These are phyloP conservation scores for Ferrisia virgata DNA, from an alignment of 2,888 invertebrate species.

Conservation along the genomic window DNA sequence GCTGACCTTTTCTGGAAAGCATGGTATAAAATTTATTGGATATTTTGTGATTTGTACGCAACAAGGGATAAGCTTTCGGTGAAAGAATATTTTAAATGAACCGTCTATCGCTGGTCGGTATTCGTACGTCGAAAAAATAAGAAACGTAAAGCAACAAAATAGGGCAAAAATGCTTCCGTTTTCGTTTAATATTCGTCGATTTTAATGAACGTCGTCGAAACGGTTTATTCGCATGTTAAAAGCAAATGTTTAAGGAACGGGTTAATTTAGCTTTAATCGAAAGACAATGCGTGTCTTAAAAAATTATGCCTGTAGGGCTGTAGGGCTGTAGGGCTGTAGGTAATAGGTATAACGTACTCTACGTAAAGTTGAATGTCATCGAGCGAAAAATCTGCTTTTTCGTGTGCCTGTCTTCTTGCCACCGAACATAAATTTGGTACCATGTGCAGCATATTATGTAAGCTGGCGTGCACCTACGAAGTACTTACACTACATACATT, in stretches of 20 bases:
- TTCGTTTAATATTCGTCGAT: background rate
- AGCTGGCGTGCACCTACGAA: too few relatives aligned
- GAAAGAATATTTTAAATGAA: background rate
- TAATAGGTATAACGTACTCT: too few relatives aligned
- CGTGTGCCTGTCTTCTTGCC: too few relatives aligned
- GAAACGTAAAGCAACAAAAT: background rate
- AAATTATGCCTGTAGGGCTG: background rate
- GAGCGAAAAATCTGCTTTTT: background rate
- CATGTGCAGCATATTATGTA: too few relatives aligned
- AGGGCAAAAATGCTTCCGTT: background rate
- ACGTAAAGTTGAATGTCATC: background rate
- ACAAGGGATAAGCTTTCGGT: background rate
- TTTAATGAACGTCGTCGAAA: slow-evolving; percentile 10
- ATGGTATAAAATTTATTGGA: background rate
- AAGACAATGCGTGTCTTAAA: background rate
- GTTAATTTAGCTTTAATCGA: background rate
- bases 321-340: too few relatives aligned
- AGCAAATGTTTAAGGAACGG: background rate
- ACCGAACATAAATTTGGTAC: too few relatives aligned
- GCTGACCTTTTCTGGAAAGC: background rate
- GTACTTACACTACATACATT: too few relatives aligned
- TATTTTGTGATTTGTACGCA: background rate
- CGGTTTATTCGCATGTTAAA: background rate
- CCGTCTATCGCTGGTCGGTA: background rate
- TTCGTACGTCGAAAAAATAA: background rate